Percentiles rank a stretch among this genome's conserved stretches.
phyloP scores from a whole-genome alignment of 30 jellyfish, hydroid and myxozoan species.

The Clytia hemisphaerica region DNA sequence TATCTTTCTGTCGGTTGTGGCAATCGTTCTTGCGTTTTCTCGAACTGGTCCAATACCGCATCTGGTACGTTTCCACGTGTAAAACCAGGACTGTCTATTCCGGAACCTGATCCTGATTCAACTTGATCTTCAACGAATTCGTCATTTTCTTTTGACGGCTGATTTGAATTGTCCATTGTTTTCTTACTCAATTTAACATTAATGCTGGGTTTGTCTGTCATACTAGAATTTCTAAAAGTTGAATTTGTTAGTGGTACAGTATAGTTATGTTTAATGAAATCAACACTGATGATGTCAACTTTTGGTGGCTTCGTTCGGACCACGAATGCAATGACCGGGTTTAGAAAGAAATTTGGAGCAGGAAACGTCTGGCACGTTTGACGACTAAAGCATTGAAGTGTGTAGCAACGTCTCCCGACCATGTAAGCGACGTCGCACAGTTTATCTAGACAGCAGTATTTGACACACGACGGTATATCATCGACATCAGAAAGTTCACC shows the following conservation, averaged over 20 bases:
- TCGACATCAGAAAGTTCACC: constrained; percentile 72
- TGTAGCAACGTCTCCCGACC: constrained; percentile 60
- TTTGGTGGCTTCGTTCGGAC: constrained; percentile 38
- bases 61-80: constrained; percentile 50
- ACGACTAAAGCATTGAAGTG: constrained; percentile 55
- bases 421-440: constrained; percentile 82
- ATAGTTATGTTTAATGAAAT: background rate
- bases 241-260: background rate
- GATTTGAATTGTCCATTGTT: constrained; percentile 24
- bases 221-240: constrained; percentile 1
- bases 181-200: too few relatives aligned
- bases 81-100: constrained; percentile 31
- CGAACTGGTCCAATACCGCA: constrained; percentile 2
- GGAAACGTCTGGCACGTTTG: constrained; percentile 64
- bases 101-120: constrained; percentile 11
- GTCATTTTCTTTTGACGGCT: background rate
- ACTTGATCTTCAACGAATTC: constrained; percentile 25
- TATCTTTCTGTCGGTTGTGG: constrained; percentile 26
- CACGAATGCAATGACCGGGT: constrained; percentile 70
- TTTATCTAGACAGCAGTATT: constrained; percentile 72
- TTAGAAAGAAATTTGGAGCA: constrained; percentile 62
- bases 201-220: background rate
- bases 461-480: constrained; percentile 64
- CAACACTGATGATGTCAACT: background rate
- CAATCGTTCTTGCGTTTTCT: constrained; percentile 11